Evolutionary conservation across 2,888 invertebrate genomes (phyloP), one percentile per base, ranked within the genome.

Genomic region (Ophioninae sp.): DNA sequence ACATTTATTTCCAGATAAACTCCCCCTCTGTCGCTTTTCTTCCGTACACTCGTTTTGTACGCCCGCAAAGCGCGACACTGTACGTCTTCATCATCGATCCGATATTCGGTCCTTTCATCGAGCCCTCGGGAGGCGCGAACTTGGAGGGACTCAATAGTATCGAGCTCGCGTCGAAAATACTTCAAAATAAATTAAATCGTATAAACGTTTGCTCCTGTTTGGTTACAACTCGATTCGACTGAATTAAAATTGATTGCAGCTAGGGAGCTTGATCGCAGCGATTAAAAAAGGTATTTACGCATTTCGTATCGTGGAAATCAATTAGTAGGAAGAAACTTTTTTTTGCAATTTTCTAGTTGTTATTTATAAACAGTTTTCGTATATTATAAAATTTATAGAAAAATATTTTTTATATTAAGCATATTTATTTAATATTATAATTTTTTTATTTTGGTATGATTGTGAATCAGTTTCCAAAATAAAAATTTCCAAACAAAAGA

Each of bases 1-100:
- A 81, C 74, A 83, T 85, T 83, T 85, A 83, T 83, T 81, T 81
- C 64, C 44, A 78, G 83, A 83, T 85, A 83, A 71, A 74, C 79
- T 79, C 67, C 59, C 61, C 65, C 72, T 61, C 51, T 74, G 67
- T 63, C 23, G 59, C n/a, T 76, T 64, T 74, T 64, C 39, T 17
- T 58, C 41, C 72, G 51, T 76, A 22, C 30, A 39, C 51, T 58
- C 37, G 75, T 83, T 79, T 75, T 59, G 23, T 73, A 79, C 37
- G 71, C 71, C 39, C 69, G 59, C 63, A 59, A 20, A 67, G 61
- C 56, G 58, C 58, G 56, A 7, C 64, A 61, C 59, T 73, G 51
- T 41, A 56, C 72, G 44, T 51, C 44, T 72, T 83, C 77, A 68
- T 77, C 80, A 80, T 80, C 77, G 77, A 83, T 74, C 77, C 68